Base-by-base conservation (phyloP, 2,888 invertebrate genomes). In the Andrena hattorfiana region DNA sequence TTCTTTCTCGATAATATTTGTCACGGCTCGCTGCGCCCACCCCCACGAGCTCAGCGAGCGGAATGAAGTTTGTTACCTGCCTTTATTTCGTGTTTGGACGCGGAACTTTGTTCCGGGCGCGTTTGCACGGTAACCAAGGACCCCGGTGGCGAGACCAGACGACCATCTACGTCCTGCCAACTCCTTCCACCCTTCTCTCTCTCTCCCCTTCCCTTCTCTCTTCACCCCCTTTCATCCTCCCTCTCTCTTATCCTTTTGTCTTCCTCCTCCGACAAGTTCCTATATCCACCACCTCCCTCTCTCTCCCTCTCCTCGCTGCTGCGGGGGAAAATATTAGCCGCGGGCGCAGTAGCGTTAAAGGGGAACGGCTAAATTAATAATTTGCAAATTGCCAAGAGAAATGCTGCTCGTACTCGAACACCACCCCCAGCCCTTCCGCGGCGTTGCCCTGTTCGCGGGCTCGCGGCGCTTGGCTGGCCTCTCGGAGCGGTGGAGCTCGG, bases 361-460 rank as follows among this genome's bases (percentile, higher is more conserved):
- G 84, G 83, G 86, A 86, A 86, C 77, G 75, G 83, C 81, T 88
- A 87, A 90, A 90, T 89, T 90, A 90, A 90, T 86, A 89, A 90
- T 90, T 90, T 84, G 79, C 84, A 83, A 89, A 89, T 87, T 89
- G 81, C 81, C 78, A 66, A 76, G 81, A 86, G 86, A 83, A 83
- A 77, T 80, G 81, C 68, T 74, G 72, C 74, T 83, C 81, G 77
- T 77, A 59, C 51, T 68, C 48, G 59, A 32, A 1, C 13, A 13
- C 49, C 54, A n/a, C n/a, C 60, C 56, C 10, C 13, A 23, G 13
- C 2, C 0, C 23, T 2, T 2, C 10, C 0, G 1, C 30, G 42
- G 0, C 16, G 68, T 48, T 64, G 72, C 72, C 74, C 74, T 69
- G 77, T 85, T 68, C 68, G 26, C 77, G 42, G 78, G 28, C 77